Percentiles rank a stretch among this genome's conserved stretches.
Conservation (phyloP, 2,113 vertebrate genomes). For the Arvicanthis niloticus region DNA sequence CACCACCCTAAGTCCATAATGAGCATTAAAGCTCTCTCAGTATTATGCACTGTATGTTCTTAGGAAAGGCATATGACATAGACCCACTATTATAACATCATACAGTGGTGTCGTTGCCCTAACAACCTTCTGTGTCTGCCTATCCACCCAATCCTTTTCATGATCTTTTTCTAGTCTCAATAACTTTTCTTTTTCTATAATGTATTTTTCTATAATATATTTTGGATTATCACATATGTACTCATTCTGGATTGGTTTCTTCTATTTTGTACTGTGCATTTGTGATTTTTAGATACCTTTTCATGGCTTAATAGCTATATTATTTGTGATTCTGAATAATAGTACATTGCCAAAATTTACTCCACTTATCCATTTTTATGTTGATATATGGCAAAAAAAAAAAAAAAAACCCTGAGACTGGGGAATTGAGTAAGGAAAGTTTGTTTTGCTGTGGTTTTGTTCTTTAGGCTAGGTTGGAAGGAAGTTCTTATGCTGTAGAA, state of each 20-base stretch:
- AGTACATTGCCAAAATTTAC: background rate
- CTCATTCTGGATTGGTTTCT: background rate
- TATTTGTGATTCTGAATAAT: background rate
- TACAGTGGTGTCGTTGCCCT: background rate
- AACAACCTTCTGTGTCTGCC: background rate
- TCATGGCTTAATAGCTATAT: background rate
- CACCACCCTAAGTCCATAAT: background rate
- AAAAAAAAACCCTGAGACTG: background rate
- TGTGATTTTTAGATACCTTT: background rate
- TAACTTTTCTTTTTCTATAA: background rate
- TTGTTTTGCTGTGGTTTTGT: background rate
- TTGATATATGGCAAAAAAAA: background rate
- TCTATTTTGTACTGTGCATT: background rate
- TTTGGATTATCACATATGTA: background rate
- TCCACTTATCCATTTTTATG: background rate
- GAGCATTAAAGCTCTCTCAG: background rate
- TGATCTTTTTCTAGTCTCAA: background rate
- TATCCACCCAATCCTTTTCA: background rate
- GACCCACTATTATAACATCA: background rate
- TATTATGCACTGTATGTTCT: background rate
- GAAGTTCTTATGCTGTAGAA: background rate
- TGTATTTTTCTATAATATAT: background rate
- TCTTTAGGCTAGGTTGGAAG: background rate
- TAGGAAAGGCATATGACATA: background rate
- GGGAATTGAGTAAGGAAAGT: background rate